Evolutionary conservation across 1,140 invertebrate genomes (phyloP).

Genomic region (Popillia japonica): DNA sequence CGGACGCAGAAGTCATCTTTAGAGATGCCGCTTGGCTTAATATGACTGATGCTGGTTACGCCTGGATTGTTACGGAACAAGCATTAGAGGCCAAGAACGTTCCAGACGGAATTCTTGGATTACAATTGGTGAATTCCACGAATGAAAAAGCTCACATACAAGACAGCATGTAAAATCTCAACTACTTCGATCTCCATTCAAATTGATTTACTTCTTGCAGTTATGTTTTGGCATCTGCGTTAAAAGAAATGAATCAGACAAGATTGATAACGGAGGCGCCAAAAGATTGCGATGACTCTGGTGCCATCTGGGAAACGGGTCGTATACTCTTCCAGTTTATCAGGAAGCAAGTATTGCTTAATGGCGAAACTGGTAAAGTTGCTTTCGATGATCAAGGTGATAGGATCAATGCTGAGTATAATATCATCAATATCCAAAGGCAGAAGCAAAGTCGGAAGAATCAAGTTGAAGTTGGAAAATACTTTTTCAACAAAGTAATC

Average conservation of each 20-base stretch:
- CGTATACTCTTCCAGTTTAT: constrained; percentile 81
- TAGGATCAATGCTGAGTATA: constrained; percentile 90
- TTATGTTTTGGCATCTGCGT: constrained; percentile 86
- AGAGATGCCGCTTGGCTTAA: constrained; percentile 84
- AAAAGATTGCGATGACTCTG: constrained; percentile 88
- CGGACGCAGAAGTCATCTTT: constrained; percentile 91
- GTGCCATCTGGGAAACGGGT: constrained; percentile 90
- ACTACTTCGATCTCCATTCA: not conserved
- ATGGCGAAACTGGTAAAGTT: constrained; percentile 87
- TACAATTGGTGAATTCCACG: constrained; percentile 87
- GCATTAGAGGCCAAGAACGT: constrained; percentile 85
- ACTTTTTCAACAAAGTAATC: constrained; percentile 76
- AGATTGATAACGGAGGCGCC: constrained; percentile 88
- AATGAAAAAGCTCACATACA: constrained; percentile 89
- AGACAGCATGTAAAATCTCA: constrained; percentile 75
- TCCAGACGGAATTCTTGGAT: constrained; percentile 86
- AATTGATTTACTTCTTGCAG: constrained; percentile 45
- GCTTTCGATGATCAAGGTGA: constrained; percentile 95
- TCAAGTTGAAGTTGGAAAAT: constrained; percentile 74
- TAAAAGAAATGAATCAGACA: constrained; percentile 85
- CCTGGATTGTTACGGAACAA: constrained; percentile 98
- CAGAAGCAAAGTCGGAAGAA: constrained; percentile 46
- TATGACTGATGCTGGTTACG: constrained; percentile 90
- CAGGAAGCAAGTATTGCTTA: constrained; percentile 64
- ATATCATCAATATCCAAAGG: constrained; percentile 86